Conservation (phyloP, 2,113 vertebrate species). For the Serinus canaria region DNA sequence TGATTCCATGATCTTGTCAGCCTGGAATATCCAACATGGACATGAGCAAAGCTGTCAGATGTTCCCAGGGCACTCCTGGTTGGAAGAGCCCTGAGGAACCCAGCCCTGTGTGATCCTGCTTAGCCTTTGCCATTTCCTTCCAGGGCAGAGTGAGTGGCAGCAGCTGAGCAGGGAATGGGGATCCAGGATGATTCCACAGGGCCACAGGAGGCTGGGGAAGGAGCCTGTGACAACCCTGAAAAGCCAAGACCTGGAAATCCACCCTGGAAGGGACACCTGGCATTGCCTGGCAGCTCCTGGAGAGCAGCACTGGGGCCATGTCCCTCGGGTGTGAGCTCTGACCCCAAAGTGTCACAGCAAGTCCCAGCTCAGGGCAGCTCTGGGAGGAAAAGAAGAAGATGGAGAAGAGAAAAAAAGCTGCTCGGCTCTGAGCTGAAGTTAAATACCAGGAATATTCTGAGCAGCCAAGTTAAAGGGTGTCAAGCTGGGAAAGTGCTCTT, state of each 20-base stretch:
- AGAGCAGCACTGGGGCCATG: fast-evolving
- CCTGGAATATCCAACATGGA: not conserved
- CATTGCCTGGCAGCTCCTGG: not conserved
- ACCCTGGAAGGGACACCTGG: not conserved
- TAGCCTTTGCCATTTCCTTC: not conserved
- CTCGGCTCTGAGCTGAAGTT: not conserved
- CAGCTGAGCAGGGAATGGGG: not conserved
- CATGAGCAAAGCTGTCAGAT: not conserved
- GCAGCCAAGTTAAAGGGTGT: not conserved
- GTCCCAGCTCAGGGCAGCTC: not conserved
- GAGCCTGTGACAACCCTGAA: not conserved
- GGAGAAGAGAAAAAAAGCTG: not conserved
- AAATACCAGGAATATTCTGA: not conserved
- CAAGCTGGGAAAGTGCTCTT: conserved; percentile 8
- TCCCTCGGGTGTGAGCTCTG: fast-evolving
- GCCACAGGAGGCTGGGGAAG: not conserved
- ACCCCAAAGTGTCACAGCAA: not conserved
- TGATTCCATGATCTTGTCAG: not conserved
- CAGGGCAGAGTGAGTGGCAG: fast-evolving
- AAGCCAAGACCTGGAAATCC: not conserved
- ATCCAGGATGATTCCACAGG: not conserved
- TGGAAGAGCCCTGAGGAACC: not conserved
- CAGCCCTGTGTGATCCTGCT: not conserved
- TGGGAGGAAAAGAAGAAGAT: not conserved
- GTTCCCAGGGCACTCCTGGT: not conserved